phyloP scores from a whole-genome alignment of 2,888 invertebrate genomes.

The Apamea epomidion region DNA sequence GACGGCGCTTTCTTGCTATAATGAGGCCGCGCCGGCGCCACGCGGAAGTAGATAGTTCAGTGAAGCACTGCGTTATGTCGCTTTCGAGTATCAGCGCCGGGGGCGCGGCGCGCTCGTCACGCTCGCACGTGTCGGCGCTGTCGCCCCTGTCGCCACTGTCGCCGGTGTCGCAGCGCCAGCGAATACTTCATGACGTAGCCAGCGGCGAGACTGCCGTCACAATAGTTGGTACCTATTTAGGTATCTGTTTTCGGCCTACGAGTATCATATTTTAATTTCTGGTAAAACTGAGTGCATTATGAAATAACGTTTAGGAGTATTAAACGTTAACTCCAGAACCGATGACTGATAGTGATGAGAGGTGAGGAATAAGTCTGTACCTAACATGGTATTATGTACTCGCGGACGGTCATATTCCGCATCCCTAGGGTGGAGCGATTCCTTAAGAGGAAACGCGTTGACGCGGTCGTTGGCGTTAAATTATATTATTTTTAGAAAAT shows the following conservation, averaged over 20 bases:
- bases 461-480: too few species aligned
- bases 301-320: neutral
- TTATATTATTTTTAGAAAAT: too few species aligned
- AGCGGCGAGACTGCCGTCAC: neutral
- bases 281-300: neutral
- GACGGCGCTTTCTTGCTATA: conserved; percentile 61
- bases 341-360: too few species aligned
- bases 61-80: conserved; percentile 37
- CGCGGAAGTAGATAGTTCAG: conserved; percentile 56
- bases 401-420: too few species aligned
- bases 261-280: neutral
- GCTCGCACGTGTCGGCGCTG: neutral
- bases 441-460: too few species aligned
- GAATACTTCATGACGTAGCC: neutral
- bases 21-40: conserved; percentile 54
- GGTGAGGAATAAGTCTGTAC: too few species aligned
- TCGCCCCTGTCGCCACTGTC: neutral
- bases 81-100: conserved; percentile 11
- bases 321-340: neutral
- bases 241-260: neutral
- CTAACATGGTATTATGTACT: too few species aligned
- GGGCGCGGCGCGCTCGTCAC: neutral
- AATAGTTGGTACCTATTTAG: neutral
- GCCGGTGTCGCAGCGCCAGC: too few species aligned
- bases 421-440: too few species aligned